phyloP scores from a whole-genome alignment of 2,888 invertebrate genomes.

The Clanis bilineata region DNA sequence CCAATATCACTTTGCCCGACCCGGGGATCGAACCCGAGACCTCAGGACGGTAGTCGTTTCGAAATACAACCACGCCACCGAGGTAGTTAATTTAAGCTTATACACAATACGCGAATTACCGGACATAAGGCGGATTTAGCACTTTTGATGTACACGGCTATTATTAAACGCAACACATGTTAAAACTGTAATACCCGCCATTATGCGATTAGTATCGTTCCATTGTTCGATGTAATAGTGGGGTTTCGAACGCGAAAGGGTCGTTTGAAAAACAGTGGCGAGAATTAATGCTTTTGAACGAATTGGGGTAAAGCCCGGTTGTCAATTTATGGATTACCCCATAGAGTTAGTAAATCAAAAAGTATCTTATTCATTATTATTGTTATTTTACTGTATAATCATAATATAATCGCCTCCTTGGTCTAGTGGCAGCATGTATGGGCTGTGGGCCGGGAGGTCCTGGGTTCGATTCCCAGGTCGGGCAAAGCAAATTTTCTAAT shows the following conservation, averaged over 20 bases:
- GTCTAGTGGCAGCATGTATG: no score
- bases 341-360: no score
- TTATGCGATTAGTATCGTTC: not conserved
- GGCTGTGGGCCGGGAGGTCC: no score
- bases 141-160: not conserved
- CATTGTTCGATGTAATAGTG: not conserved
- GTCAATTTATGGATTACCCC: not conserved
- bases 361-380: not conserved
- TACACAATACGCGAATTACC: not conserved
- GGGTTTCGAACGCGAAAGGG: not conserved
- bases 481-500: no score
- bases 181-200: conserved; percentile 11
- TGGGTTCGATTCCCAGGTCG: no score
- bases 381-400: no score
- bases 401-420: no score
- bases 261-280: not conserved
- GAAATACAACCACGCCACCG: no score
- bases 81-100: no score
- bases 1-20: no score
- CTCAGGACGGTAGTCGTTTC: no score
- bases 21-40: no score
- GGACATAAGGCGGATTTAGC: not conserved
- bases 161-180: conserved; percentile 15
- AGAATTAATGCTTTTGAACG: not conserved
- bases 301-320: not conserved